Evolutionary conservation across 2,797 vertebrate genomes (phyloP), one percentile per base, ranked within the genome.

Genomic region (Strix occidentalis): DNA sequence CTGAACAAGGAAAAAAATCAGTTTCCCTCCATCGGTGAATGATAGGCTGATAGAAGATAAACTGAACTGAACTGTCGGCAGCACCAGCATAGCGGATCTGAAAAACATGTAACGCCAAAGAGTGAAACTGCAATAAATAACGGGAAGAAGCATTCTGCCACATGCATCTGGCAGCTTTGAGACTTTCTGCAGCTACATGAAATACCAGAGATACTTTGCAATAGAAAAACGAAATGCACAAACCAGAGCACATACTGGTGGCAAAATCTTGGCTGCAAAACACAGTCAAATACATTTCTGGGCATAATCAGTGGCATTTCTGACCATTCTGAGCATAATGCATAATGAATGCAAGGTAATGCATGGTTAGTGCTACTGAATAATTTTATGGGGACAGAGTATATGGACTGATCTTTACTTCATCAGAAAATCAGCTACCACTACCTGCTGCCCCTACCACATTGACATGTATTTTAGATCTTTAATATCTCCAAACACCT

Each of bases 1-100:
- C 99, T 13, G 99, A 99, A 96, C 99, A 99, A 46, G 99, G 99
- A 65, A 99, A 99, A 98, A 99, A 99, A 97, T 99, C 99, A 0
- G 99, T 99, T 97, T 99, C 99, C 91, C 98, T 99, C 99, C 99
- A 99, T 94, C 98, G 98, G 90, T 99, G 99, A 96, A 99, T 97
- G 89, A 99, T 99, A 33, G 99, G 99, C 94, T 99, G 99, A 90
- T 99, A 99, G 97, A 99, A 99, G 92, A 99, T 99, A 97, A 99
- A 99, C 97, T 99, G 99, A 60, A 99, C 98, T 24, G 98, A 97
- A 37, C 99, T 99, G 94, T 99, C 99, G 2, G 97, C 95, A 45
- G 97, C 98, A 75, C 98, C 98, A 26, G 70, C 79, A 68, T 98
- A 98, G 90, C 57, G 98, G 31, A 99, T 98, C 99, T 99, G 96